Percentiles rank a stretch among this genome's conserved stretches.
These are phyloP conservation scores for Patella pellucida DNA, from an alignment of 2,888 invertebrate genomes.

Conservation along the genomic window DNA sequence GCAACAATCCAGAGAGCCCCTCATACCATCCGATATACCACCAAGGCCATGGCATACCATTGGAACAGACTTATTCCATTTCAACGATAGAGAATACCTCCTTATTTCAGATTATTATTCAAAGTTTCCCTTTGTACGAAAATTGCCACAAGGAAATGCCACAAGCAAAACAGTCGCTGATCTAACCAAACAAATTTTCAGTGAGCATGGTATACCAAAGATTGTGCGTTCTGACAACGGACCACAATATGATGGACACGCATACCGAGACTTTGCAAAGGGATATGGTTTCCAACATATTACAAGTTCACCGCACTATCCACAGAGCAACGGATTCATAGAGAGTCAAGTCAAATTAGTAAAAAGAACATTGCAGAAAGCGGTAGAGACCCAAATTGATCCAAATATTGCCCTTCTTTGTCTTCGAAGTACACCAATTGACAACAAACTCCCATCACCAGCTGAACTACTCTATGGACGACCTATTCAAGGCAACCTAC, in stretches of 20 bases:
- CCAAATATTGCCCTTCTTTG: constrained; percentile 15
- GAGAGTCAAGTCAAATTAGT: constrained; percentile 17
- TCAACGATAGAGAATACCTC: constrained; percentile 14
- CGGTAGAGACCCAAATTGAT: background rate
- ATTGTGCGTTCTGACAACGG: constrained; percentile 37
- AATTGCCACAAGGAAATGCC: background rate
- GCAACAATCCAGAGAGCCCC: constrained; percentile 8
- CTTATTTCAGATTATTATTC: constrained; percentile 17
- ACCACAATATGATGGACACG: constrained; percentile 26
- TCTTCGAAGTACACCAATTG: constrained; percentile 6
- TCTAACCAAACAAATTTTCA: constrained; percentile 28
- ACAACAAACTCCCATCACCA: constrained; percentile 14
- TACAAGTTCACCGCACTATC: constrained; percentile 20
- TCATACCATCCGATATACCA: constrained; percentile 11
- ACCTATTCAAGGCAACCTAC: constrained; percentile 13
- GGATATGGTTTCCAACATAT: constrained; percentile 2
- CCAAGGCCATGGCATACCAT: constrained; percentile 18
- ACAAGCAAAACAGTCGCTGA: constrained; percentile 14
- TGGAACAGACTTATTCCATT: constrained; percentile 18
- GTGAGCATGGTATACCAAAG: constrained; percentile 30
- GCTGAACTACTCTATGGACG: constrained; percentile 5
- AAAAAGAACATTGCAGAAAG: constrained; percentile 14
- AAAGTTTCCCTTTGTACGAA: constrained; percentile 6
- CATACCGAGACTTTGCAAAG: constrained; percentile 1
- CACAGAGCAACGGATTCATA: constrained; percentile 14